phyloP scores from a whole-genome alignment of 2,888 invertebrate species.

The Sphecodes monilicornis region DNA sequence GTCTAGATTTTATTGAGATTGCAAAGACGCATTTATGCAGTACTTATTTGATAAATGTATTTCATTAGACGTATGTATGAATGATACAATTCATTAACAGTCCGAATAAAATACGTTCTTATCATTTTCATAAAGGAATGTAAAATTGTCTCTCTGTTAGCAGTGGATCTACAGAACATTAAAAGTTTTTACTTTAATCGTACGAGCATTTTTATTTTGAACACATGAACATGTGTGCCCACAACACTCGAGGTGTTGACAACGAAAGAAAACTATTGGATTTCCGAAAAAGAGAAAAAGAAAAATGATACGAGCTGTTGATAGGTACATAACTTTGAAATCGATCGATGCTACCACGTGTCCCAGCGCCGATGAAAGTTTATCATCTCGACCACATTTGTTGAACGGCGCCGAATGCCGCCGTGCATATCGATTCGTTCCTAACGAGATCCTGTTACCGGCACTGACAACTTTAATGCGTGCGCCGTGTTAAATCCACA shows the following conservation, averaged over 20 bases:
- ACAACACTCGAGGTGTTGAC: background rate
- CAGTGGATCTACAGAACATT: too few species aligned
- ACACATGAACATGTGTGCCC: too few species aligned
- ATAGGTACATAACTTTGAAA: background rate
- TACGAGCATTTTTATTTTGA: too few species aligned
- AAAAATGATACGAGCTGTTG: background rate
- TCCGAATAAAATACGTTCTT: background rate
- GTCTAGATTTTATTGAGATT: background rate
- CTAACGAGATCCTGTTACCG: conserved; percentile 66
- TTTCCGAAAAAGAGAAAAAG: background rate
- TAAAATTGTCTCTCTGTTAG: too few species aligned
- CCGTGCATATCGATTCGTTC: conserved; percentile 47
- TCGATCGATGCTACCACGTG: conserved; percentile 20
- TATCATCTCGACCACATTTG: conserved; percentile 57
- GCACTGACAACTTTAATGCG: conserved; percentile 44
- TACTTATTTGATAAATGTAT: too few species aligned
- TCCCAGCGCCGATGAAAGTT: conserved; percentile 55
- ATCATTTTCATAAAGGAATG: background rate
- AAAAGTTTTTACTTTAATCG: too few species aligned
- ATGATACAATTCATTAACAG: too few species aligned
- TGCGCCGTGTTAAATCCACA: conserved; percentile 27
- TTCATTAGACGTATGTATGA: too few species aligned
- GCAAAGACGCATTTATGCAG: background rate
- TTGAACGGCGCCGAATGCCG: conserved; percentile 50
- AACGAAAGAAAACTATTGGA: background rate